Conservation (phyloP, 2,888 invertebrate species). For the Lycocerus yunnanus region DNA sequence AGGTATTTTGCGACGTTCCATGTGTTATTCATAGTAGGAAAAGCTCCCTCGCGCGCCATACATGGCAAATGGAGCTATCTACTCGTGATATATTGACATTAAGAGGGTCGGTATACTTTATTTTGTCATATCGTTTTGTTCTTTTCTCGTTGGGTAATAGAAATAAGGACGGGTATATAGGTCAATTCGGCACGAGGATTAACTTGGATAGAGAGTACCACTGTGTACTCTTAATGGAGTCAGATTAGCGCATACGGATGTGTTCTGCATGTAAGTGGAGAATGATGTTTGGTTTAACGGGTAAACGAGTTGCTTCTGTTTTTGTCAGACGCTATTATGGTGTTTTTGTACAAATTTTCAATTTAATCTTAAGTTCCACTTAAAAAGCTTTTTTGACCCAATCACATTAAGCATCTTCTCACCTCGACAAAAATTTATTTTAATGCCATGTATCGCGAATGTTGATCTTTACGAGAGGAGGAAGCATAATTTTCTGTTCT, state of each 20-base stretch:
- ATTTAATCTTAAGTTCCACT: conserved; percentile 19
- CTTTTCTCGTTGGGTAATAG: conserved; percentile 18
- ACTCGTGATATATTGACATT: conserved; percentile 53
- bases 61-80: conserved; percentile 49
- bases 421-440: conserved; percentile 8
- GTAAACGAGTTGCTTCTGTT: conserved; percentile 52
- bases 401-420: background rate
- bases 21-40: conserved; percentile 27
- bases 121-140: conserved; percentile 22
- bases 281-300: conserved; percentile 58
- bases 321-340: conserved; percentile 40
- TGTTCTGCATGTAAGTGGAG: conserved; percentile 57
- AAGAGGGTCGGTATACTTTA: conserved; percentile 41
- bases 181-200: conserved; percentile 36
- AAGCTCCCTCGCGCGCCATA: conserved; percentile 31
- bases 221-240: conserved; percentile 54
- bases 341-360: conserved; percentile 34
- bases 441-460: conserved; percentile 23
- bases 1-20: conserved; percentile 8
- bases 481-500: conserved; percentile 31
- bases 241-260: conserved; percentile 56
- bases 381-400: conserved; percentile 10
- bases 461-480: conserved; percentile 29
- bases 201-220: conserved; percentile 39
- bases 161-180: conserved; percentile 16